Conservation (phyloP, 92 coral and sea anemone species). For the Pocillopora meandrina region DNA sequence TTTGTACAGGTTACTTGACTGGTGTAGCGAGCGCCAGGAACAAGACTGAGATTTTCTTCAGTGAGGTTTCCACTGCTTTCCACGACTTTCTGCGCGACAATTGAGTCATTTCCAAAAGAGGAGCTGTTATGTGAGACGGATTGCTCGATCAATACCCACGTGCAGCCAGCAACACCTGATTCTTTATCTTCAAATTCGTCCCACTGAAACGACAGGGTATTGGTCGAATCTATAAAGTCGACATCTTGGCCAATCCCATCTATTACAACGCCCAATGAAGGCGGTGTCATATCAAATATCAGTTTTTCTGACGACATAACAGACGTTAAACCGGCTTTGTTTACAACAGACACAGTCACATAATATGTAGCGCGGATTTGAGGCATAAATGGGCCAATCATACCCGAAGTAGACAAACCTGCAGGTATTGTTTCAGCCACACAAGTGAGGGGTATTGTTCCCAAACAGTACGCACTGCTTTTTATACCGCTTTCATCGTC, state of each 20-base stretch:
- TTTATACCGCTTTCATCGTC: conserved; percentile 81
- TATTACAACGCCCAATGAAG: conserved; percentile 75
- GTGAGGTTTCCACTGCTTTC: conserved; percentile 46
- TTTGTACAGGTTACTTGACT: conserved; percentile 71
- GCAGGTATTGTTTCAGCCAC: conserved; percentile 20
- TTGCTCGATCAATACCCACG: conserved; percentile 77
- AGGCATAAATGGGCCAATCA: conserved; percentile 62
- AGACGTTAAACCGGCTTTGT: conserved; percentile 75
- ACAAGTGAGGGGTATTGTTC: conserved; percentile 71
- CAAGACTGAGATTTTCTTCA: conserved; percentile 57
- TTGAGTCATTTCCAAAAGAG: conserved; percentile 43
- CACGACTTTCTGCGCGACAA: conserved; percentile 37
- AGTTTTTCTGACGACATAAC: conserved; percentile 69
- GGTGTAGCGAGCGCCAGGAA: conserved; percentile 71
- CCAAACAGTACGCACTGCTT: conserved; percentile 68
- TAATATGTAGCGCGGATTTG: conserved; percentile 58
- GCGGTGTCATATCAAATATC: conserved; percentile 77
- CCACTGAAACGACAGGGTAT: conserved; percentile 71
- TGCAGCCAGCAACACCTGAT: conserved; percentile 65
- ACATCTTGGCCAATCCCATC: conserved; percentile 71
- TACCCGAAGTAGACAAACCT: conserved; percentile 42
- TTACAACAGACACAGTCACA: conserved; percentile 63
- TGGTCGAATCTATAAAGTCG: conserved; percentile 64
- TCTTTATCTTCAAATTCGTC: conserved; percentile 75
- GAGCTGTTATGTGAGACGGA: conserved; percentile 50